These are phyloP conservation scores for Hexactinellida sp. DNA, from an alignment of 37 sponge, comb jelly and placozoan genomes.

Conservation along the genomic window DNA sequence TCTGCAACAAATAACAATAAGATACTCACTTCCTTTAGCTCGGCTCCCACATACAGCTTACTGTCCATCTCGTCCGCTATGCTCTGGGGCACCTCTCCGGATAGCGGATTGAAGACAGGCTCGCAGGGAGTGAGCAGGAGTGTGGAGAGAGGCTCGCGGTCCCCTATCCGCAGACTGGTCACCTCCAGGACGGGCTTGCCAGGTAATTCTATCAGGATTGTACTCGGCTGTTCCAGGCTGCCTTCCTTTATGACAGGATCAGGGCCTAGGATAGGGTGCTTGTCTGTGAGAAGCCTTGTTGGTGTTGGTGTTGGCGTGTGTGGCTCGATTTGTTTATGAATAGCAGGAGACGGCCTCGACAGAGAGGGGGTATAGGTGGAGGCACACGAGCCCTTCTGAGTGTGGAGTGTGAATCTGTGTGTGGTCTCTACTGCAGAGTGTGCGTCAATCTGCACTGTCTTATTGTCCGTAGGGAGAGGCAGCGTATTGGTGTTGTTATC, in stretches of 20 bases:
- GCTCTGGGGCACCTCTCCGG: not conserved
- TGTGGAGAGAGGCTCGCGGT: not conserved
- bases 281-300: not conserved
- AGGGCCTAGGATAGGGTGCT: not conserved
- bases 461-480: no score
- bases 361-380: conserved; percentile 8
- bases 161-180: not conserved
- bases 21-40: not conserved
- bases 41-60: not conserved
- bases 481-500: no score
- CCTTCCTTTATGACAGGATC: not conserved
- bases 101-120: not conserved
- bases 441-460: no score
- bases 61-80: not conserved
- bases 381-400: no score
- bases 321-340: not conserved
- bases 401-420: no score
- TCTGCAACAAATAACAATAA: no score
- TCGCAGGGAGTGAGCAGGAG: not conserved
- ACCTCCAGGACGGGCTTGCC: not conserved
- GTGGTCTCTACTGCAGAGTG: no score
- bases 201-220: not conserved
- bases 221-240: not conserved
- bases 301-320: not conserved
- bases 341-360: not conserved